Evolutionary conservation across 2,797 vertebrate genomes (phyloP).

Genomic region (Sebastes matsubarae): DNA sequence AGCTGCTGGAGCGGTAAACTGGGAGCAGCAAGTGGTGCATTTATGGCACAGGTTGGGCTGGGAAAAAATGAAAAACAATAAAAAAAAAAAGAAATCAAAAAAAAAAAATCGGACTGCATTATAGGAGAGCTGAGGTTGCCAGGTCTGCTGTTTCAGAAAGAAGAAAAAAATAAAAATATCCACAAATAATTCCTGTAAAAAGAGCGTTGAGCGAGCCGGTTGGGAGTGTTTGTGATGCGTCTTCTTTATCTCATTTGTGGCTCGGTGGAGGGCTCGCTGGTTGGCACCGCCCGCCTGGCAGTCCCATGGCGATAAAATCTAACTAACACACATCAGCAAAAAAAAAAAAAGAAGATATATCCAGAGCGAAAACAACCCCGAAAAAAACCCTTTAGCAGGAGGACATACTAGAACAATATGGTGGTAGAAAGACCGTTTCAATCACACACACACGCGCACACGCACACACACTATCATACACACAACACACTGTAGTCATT

Average conservation of each 20-base stretch:
- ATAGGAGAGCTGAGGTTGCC: slow-evolving; percentile 3
- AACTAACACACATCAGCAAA: slow-evolving; percentile 39
- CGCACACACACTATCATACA: background rate
- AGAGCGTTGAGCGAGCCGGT: background rate
- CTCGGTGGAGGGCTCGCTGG: slow-evolving; percentile 37
- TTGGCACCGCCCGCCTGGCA: slow-evolving; percentile 62
- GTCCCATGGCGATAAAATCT: slow-evolving; percentile 69
- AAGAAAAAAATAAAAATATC: background rate
- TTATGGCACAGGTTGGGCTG: slow-evolving; percentile 17
- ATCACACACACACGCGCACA: background rate
- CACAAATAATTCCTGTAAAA: background rate
- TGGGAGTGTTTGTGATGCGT: background rate
- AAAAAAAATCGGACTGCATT: background rate
- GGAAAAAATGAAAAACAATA: background rate
- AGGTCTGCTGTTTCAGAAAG: background rate
- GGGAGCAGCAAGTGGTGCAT: slow-evolving; percentile 6
- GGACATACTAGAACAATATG: slow-evolving; percentile 36
- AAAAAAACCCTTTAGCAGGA: slow-evolving; percentile 11
- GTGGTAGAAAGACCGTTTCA: slow-evolving; percentile 23
- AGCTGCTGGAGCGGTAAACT: background rate
- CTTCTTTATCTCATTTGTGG: background rate
- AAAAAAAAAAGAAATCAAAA: background rate
- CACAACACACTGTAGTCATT: slow-evolving; percentile 1
- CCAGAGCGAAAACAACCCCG: slow-evolving; percentile 27
- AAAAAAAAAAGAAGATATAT: background rate